These are phyloP conservation scores for Nasonia giraulti DNA, from an alignment of 1,140 invertebrate species.

Conservation along the genomic window DNA sequence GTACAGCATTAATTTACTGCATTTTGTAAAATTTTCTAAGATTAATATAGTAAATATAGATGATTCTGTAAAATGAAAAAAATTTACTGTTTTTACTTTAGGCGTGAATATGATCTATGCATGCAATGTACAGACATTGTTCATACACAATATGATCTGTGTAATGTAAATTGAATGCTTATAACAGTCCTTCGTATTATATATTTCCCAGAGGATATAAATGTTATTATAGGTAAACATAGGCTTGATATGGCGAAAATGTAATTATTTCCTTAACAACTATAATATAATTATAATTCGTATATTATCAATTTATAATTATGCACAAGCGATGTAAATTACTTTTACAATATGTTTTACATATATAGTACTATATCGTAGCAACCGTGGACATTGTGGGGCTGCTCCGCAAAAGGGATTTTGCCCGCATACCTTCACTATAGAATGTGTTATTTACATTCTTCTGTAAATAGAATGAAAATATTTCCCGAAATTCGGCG, in stretches of 20 bases:
- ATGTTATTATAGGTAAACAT: not conserved
- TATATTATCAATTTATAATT: slow-evolving; percentile 22
- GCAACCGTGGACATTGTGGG: slow-evolving; percentile 58
- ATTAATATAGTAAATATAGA: too few species aligned
- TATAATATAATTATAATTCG: not conserved
- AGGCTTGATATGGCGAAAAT: not conserved
- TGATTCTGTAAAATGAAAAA: too few species aligned
- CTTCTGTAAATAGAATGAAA: not conserved
- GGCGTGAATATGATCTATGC: too few species aligned
- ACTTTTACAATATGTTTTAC: not conserved
- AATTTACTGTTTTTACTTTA: too few species aligned
- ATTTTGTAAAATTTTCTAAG: too few species aligned
- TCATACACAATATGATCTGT: not conserved
- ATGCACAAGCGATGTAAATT: slow-evolving; percentile 18
- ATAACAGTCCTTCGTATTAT: too few species aligned
- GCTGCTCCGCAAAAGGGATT: slow-evolving; percentile 58
- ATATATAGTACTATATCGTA: slow-evolving; percentile 42
- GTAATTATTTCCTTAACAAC: not conserved
- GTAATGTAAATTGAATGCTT: not conserved
- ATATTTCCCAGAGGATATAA: too few species aligned
- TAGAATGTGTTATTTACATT: not conserved
- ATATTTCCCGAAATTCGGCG: not conserved
- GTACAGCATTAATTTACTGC: too few species aligned
- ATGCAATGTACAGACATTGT: not conserved
- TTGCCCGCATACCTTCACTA: not conserved